phyloP scores from a whole-genome alignment of 1,140 invertebrate species.

The Euwallacea fornicatus region DNA sequence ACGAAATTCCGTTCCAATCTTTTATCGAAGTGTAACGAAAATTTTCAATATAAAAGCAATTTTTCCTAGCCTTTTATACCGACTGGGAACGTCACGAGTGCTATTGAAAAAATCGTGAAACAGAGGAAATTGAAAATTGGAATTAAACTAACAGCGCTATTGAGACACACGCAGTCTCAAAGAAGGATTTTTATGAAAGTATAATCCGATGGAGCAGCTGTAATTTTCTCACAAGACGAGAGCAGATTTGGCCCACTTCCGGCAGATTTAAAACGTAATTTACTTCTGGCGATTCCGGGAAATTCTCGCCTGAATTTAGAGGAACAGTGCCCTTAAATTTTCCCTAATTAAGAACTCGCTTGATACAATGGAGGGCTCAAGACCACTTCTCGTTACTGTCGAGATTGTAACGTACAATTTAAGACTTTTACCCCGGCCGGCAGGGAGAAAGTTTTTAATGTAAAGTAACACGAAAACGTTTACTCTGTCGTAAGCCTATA shows the following conservation, averaged over 20 bases:
- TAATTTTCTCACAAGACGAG: conserved; percentile 16
- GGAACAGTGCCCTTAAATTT: conserved; percentile 16
- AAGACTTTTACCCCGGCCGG: neutral
- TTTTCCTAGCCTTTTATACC: neutral
- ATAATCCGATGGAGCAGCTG: conserved; percentile 7
- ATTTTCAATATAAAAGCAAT: conserved; percentile 7
- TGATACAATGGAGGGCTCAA: conserved; percentile 10
- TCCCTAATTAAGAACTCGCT: conserved; percentile 11
- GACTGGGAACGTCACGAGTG: neutral
- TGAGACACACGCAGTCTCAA: too few relatives aligned
- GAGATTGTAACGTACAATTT: conserved; percentile 3
- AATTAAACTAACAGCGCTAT: too few relatives aligned
- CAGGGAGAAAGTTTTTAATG: conserved; percentile 6
- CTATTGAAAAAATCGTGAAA: neutral
- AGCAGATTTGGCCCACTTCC: conserved; percentile 10
- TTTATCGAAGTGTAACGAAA: neutral
- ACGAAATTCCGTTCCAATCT: conserved; percentile 1
- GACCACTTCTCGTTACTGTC: conserved; percentile 5
- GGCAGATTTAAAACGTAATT: conserved; percentile 23
- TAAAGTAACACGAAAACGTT: neutral
- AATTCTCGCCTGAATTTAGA: conserved; percentile 18
- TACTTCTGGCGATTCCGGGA: conserved; percentile 20
- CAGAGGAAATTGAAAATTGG: neutral
- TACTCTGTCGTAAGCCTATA: conserved; percentile 5
- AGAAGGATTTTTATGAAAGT: too few relatives aligned